Conservation (phyloP, 1,140 invertebrate genomes). For the Phymorhynchus buccinoides region DNA sequence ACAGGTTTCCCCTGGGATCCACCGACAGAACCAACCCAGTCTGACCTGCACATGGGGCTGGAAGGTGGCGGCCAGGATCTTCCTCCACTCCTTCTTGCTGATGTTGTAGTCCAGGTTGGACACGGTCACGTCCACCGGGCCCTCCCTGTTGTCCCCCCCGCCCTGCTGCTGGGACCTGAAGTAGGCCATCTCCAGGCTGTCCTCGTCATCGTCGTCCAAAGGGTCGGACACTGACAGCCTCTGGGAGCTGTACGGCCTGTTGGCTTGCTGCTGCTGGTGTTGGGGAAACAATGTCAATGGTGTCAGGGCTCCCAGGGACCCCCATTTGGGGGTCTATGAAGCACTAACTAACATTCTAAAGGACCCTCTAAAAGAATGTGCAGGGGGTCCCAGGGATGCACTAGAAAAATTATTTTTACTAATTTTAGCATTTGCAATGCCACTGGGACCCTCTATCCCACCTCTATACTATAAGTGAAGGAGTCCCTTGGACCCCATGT, state of each 20-base stretch:
- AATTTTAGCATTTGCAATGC: no score
- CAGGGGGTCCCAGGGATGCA: no score
- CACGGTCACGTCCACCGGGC: constrained; percentile 80
- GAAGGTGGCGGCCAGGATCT: constrained; percentile 80
- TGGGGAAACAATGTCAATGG: no score
- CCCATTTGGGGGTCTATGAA: no score
- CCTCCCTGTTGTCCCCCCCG: neutral
- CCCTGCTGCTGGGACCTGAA: neutral
- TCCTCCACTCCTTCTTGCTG: constrained; percentile 81
- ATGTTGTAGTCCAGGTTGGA: constrained; percentile 86
- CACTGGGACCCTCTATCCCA: no score
- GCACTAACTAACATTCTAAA: no score
- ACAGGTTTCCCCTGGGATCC: neutral
- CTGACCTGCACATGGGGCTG: constrained; percentile 81
- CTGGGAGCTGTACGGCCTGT: constrained; percentile 15
- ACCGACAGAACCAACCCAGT: neutral
- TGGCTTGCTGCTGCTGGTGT: neutral
- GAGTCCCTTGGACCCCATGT: no score
- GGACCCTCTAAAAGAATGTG: no score
- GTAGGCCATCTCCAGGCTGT: neutral
- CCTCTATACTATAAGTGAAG: no score
- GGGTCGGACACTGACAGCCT: neutral
- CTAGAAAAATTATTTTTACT: no score
- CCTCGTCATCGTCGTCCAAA: constrained; percentile 24
- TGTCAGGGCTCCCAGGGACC: no score